These are phyloP conservation scores for Clarias batrachus DNA, from an alignment of 2,113 vertebrate species.

Conservation along the genomic window DNA sequence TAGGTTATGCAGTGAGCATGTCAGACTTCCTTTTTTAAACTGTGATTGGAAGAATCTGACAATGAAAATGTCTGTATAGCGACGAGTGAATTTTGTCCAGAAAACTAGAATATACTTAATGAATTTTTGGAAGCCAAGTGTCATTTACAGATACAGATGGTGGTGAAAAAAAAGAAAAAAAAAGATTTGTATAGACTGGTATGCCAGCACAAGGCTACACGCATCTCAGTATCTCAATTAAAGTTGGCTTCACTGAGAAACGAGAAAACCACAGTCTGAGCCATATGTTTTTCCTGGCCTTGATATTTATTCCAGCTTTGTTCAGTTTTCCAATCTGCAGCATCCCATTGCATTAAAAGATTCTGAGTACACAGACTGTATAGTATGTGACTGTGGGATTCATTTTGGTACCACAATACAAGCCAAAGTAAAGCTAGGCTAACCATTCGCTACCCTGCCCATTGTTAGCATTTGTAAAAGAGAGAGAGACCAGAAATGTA, in stretches of 20 bases:
- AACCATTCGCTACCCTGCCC: too few relatives aligned
- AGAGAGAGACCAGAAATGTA: too few relatives aligned
- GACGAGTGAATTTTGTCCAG: background rate
- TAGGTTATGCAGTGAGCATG: background rate
- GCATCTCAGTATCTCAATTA: slow-evolving; percentile 8
- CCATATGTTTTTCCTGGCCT: slow-evolving; percentile 8
- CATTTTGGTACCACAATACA: background rate
- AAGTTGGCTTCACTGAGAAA: slow-evolving; percentile 1
- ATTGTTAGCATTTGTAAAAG: too few relatives aligned
- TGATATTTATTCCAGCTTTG: slow-evolving; percentile 2
- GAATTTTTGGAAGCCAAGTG: slow-evolving; percentile 6
- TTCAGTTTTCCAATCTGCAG: background rate
- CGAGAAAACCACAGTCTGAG: slow-evolving; percentile 3
- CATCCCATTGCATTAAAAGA: background rate
- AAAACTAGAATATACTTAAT: background rate
- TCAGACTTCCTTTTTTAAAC: background rate
- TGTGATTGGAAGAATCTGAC: background rate
- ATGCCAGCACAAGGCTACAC: slow-evolving; percentile 11
- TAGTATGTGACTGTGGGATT: background rate
- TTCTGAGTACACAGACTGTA: too few relatives aligned
- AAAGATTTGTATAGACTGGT: background rate
- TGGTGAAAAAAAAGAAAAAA: background rate
- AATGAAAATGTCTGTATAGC: background rate
- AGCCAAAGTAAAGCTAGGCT: too few relatives aligned
- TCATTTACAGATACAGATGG: slow-evolving; percentile 28